phyloP scores from a whole-genome alignment of 2,797 vertebrate species.

The Loriculus beryllinus region DNA sequence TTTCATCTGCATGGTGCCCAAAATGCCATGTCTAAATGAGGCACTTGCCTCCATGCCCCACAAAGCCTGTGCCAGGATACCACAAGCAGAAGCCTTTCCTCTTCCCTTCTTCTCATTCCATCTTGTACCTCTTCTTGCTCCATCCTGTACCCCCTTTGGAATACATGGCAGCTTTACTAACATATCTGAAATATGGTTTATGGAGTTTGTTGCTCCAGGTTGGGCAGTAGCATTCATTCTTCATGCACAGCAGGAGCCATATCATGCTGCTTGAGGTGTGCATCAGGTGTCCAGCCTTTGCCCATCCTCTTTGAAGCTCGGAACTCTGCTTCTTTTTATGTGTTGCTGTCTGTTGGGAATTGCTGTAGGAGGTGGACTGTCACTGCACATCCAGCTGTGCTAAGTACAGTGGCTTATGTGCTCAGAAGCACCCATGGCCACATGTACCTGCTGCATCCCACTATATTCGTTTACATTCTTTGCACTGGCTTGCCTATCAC shows the following conservation, averaged over 20 bases:
- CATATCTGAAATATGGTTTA: neutral
- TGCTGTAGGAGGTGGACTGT: neutral
- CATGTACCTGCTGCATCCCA: neutral
- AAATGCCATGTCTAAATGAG: neutral
- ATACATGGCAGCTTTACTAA: neutral
- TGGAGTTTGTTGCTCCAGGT: neutral
- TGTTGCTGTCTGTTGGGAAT: neutral
- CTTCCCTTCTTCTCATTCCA: neutral
- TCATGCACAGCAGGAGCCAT: neutral
- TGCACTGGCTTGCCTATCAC: neutral
- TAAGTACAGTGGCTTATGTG: neutral
- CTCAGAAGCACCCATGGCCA: neutral
- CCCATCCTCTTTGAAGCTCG: neutral
- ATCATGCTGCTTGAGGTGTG: neutral
- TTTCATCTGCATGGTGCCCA: neutral
- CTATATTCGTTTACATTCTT: neutral
- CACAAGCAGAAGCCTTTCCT: neutral
- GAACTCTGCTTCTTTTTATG: neutral
- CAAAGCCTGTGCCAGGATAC: neutral
- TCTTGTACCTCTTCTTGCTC: neutral
- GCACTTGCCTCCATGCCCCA: rapidly evolving
- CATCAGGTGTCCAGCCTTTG: neutral
- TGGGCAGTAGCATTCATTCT: neutral
- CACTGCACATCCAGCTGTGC: neutral
- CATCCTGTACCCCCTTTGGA: neutral